Percentiles rank a stretch among this genome's conserved stretches.
Conservation (phyloP, 1,140 invertebrate species). For the Tigriopus japonicus region DNA sequence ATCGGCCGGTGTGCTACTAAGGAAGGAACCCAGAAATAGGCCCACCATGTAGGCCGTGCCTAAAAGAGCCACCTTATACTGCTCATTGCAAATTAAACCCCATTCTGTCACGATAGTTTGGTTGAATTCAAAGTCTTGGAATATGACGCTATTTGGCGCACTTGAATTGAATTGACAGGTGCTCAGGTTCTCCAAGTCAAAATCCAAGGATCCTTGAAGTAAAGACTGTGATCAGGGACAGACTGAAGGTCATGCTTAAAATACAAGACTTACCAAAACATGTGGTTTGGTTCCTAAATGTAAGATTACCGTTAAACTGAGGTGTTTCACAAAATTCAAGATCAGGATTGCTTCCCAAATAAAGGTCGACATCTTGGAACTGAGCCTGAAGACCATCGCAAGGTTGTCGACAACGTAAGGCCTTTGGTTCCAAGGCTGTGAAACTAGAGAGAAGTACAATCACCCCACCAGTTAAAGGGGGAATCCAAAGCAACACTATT, state of each 20-base stretch:
- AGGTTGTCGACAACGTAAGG: not conserved
- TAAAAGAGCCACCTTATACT: not conserved
- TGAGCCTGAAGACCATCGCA: not conserved
- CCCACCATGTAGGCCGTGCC: not conserved
- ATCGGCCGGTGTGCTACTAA: not conserved
- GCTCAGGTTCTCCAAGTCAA: not conserved
- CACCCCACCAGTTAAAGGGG: not conserved
- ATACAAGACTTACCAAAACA: not conserved
- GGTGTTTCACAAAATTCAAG: too few relatives aligned
- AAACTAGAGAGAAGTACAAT: not conserved
- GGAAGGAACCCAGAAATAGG: not conserved
- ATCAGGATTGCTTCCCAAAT: too few relatives aligned
- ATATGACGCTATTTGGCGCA: not conserved
- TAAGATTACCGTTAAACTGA: not conserved
- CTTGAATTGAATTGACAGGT: not conserved
- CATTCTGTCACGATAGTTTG: not conserved
- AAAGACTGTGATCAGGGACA: not conserved
- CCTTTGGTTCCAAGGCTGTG: not conserved
- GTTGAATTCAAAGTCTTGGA: not conserved
- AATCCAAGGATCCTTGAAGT: too few relatives aligned
- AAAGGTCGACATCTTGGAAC: not conserved
- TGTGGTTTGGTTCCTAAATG: not conserved
- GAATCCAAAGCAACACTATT: not conserved
- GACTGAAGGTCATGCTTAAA: not conserved
- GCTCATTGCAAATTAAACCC: not conserved